Base-by-base conservation (phyloP, 2,888 invertebrate genomes). In the Protula sp. region DNA sequence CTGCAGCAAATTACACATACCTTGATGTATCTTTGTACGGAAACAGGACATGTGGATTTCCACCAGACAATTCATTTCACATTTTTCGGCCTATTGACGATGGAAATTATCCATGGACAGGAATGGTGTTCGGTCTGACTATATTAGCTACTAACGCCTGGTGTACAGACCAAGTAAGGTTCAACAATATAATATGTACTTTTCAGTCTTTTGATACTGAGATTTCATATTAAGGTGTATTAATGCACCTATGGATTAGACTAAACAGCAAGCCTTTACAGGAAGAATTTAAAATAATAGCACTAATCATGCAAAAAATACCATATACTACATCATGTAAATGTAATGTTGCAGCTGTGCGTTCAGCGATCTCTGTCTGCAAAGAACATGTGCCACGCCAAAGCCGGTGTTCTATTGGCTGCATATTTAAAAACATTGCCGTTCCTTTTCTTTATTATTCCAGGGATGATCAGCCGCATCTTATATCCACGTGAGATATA, bases 1-100 rank as follows among this genome's bases (percentile, higher is more conserved):
- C 82, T 1, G 71, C 77, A 2, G 78, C 83, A 0, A 79, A 77
- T 60, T 74, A 72, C 58, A 75, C 77, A 5, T 30, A 59, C 45
- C 56, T 22, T 5, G 55, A 61, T 3, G 30, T 27, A 3, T 14
- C 30, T 29, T 55, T 61, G 9, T 62, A 63, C 30, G 58, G 47
- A 26, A 63, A 63, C 54, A 29, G 47, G 26, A 54, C 67, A 2
- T 67, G 67, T 38, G 67, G 67, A 1, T 53, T 64, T 30, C 65
- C 67, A 2, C 53, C 55, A 3, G 60, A 61, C 9, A 52, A 67
- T 48, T 51, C 67, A 24, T 65, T 60, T 54, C 66, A 67, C 56
- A 62, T 67, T 26, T 67, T 67, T 55, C 53, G 67, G 22, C 5
- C 58, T 1, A 47, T 57, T 2, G 54, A 52, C 9, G 60, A 59